These are phyloP conservation scores for Alosa alosa DNA, from an alignment of 2,113 vertebrate genomes.

Conservation along the genomic window DNA sequence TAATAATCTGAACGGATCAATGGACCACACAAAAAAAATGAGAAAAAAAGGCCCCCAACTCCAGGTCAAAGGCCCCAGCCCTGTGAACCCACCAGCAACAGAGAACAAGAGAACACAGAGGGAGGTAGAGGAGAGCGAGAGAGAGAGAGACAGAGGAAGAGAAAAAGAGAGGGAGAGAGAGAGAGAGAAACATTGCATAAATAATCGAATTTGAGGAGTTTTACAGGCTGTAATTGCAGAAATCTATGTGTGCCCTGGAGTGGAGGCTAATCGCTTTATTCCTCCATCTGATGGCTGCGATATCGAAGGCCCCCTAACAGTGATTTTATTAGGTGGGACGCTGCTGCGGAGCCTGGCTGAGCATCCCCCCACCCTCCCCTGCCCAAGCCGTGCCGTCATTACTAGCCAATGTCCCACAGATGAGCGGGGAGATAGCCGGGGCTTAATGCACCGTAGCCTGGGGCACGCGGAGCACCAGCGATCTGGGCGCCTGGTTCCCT, in stretches of 20 bases:
- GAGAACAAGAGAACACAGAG: conserved; percentile 11
- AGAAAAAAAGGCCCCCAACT: background rate
- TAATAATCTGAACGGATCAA: background rate
- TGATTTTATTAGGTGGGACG: conserved; percentile 90
- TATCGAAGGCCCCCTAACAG: conserved; percentile 81
- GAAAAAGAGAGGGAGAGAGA: conserved; percentile 36
- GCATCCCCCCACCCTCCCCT: conserved; percentile 53
- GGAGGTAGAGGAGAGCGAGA: background rate
- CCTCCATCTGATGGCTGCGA: conserved; percentile 92
- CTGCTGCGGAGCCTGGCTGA: conserved; percentile 69
- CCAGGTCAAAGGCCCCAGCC: background rate
- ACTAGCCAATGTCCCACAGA: conserved; percentile 82
- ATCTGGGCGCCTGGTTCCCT: conserved; percentile 71
- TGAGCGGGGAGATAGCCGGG: conserved; percentile 69
- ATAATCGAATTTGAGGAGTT: conserved; percentile 79
- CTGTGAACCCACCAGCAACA: background rate
- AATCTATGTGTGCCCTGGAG: conserved; percentile 81
- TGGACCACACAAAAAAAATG: background rate
- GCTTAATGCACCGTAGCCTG: conserved; percentile 64
- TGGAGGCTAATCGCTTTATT: conserved; percentile 89
- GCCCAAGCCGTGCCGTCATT: conserved; percentile 62
- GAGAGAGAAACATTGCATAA: conserved; percentile 73
- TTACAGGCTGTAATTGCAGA: conserved; percentile 79
- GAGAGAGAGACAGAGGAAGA: conserved; percentile 18
- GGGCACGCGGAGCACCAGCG: conserved; percentile 53